Percentiles rank a stretch among this genome's conserved stretches.
phyloP scores from a whole-genome alignment of 2,797 vertebrate genomes.

The Chrysocyon brachyurus region DNA sequence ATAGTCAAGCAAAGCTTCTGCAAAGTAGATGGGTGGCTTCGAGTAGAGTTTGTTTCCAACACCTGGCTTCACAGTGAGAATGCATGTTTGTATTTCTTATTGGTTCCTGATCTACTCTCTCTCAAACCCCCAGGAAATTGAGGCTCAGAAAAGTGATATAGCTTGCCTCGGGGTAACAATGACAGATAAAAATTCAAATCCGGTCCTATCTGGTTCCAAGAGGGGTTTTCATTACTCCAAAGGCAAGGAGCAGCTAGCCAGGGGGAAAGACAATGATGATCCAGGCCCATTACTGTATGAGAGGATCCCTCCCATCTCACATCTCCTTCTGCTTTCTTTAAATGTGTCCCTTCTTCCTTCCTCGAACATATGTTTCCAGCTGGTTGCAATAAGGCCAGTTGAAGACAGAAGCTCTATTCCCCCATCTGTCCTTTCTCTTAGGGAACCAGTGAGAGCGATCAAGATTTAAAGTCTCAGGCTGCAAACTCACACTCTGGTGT shows the following conservation, averaged over 20 bases:
- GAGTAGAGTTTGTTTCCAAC: background rate
- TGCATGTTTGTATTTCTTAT: background rate
- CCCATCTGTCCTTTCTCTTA: slow-evolving; percentile 66
- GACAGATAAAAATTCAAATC: background rate
- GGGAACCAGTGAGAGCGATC: background rate
- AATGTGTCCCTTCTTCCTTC: slow-evolving; percentile 13
- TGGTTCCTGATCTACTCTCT: background rate
- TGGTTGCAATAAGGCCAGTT: slow-evolving; percentile 55
- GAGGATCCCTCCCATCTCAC: background rate
- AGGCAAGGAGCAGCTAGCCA: background rate
- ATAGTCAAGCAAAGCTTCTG: background rate
- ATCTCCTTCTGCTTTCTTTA: background rate
- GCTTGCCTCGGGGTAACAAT: background rate
- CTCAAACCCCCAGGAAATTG: background rate
- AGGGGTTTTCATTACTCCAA: background rate
- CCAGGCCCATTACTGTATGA: background rate
- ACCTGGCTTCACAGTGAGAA: background rate
- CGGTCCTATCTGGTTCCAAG: background rate
- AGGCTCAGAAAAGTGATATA: background rate
- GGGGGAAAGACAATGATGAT: background rate
- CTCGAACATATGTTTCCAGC: slow-evolving; percentile 67
- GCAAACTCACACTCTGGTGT: background rate
- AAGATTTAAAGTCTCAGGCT: slow-evolving; percentile 47
- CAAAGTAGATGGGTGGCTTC: background rate
- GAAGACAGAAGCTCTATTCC: slow-evolving; percentile 13